phyloP scores from a whole-genome alignment of 2,888 invertebrate species.

The Hirtodrosophila duncani region DNA sequence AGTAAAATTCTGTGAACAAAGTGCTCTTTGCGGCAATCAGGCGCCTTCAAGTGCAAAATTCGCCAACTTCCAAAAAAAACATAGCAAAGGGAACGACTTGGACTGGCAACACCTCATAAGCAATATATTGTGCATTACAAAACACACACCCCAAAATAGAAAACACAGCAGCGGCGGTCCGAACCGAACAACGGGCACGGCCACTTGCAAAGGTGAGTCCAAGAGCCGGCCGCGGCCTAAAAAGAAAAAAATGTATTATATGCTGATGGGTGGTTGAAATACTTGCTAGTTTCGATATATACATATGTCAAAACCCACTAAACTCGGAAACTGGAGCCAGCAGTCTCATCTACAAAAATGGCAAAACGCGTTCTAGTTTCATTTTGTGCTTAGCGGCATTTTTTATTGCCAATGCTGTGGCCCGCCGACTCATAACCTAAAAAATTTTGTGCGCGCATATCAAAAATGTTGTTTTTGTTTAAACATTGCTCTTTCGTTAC shows the following conservation, averaged over 20 bases:
- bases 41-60: slow-evolving; percentile 7
- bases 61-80: slow-evolving; percentile 12
- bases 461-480: slow-evolving; percentile 69
- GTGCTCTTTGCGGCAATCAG: too few relatives aligned
- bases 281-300: too few relatives aligned
- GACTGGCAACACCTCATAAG: slow-evolving; percentile 28
- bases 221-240: slow-evolving; percentile 46
- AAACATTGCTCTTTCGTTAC: slow-evolving; percentile 41
- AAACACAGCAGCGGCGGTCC: too few relatives aligned
- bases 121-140: slow-evolving; percentile 61
- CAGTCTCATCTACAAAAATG: slow-evolving; percentile 2
- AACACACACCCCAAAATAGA: not conserved
- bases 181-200: slow-evolving; percentile 16
- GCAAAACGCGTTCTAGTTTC: slow-evolving; percentile 7
- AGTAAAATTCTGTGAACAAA: slow-evolving; percentile 3
- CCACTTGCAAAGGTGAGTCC: slow-evolving; percentile 37
- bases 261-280: too few relatives aligned
- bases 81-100: too few relatives aligned
- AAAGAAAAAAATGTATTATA: too few relatives aligned
- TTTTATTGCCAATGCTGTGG: slow-evolving; percentile 40
- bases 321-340: too few relatives aligned
- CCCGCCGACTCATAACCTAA: slow-evolving; percentile 54
- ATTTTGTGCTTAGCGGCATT: slow-evolving; percentile 43
- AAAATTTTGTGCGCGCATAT: slow-evolving; percentile 31
- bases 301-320: too few relatives aligned